Evolutionary conservation across 2,888 invertebrate genomes (phyloP).

Genomic region (Hedya salicella): DNA sequence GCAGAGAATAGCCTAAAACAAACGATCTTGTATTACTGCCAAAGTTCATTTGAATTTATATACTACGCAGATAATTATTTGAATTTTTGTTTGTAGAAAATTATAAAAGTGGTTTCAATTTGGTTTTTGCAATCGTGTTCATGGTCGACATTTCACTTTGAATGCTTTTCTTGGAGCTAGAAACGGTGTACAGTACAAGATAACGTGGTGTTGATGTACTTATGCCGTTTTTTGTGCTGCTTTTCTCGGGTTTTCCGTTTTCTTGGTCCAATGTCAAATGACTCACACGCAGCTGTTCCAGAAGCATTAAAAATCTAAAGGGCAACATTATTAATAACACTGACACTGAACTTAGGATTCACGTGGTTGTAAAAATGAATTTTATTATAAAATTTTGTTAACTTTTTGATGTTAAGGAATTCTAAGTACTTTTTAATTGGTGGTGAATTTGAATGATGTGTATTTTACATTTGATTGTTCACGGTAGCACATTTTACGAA

Average conservation of each 20-base stretch:
- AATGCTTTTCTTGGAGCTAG: background rate
- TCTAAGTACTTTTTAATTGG: conserved; percentile 40
- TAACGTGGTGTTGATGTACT: background rate
- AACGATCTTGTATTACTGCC: conserved; percentile 65
- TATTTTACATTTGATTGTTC: conserved; percentile 24
- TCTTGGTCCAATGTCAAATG: conserved; percentile 77
- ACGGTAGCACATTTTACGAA: background rate
- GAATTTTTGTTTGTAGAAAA: conserved; percentile 49
- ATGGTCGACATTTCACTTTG: conserved; percentile 56
- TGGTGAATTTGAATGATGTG: conserved; percentile 6
- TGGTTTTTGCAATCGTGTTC: conserved; percentile 69
- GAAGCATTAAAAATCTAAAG: conserved; percentile 78
- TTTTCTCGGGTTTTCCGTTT: conserved; percentile 66
- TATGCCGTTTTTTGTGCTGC: conserved; percentile 57
- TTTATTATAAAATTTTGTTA: conserved; percentile 31
- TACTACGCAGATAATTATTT: conserved; percentile 57
- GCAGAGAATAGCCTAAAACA: conserved; percentile 66
- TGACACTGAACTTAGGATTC: conserved; percentile 60
- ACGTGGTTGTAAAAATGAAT: conserved; percentile 29
- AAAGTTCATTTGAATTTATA: conserved; percentile 67
- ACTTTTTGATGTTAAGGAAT: conserved; percentile 35
- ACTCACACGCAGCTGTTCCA: conserved; percentile 79
- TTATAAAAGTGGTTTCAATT: conserved; percentile 54
- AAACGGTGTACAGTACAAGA: conserved; percentile 13
- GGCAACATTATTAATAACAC: conserved; percentile 69